Base-by-base conservation (phyloP, 2,888 invertebrate species). In the Caenorhabditis doughertyi region DNA sequence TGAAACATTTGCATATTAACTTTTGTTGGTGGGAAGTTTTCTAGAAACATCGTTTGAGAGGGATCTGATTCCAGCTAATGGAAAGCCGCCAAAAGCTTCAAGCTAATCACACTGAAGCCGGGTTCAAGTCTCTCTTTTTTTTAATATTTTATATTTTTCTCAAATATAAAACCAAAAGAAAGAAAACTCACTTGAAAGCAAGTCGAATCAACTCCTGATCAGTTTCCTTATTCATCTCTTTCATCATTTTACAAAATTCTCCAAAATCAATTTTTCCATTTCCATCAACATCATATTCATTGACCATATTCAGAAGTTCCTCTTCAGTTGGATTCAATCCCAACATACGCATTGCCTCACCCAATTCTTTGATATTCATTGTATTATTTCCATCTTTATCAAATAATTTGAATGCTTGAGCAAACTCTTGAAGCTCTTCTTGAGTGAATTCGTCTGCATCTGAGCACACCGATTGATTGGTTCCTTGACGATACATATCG, bases 191-290 rank as follows among this genome's bases (percentile, higher is more conserved):
- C 90, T 90, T 91, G 85, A 92, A 92, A 11, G 92, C 92, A 21
- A 92, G 81, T 44, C 92, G 89, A 53, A 92, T 92, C 32, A 92
- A 83, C 80, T 91, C 91, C 83, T 92, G 91, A 71, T 92, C 92
- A 18, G 92, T 92, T 79, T 92, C 92, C 77, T 92, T 92, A 82
- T 92, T 92, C 90, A 91, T 92, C 60, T 89, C 92, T 72, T 91
- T 91, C 92, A 91, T 92, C 88, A 89, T 89, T 80, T 91, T 91
- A 83, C 92, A 92, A 79, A 92, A 92, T 60, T 92, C 92, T 13
- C 84, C 89, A 65, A 92, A 92, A 76, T 92, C 92, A 73, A 92
- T 92, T 79, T 91, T 92, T 27, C 92, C 92, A 68, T 92, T 92
- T 23, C 92, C 92, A 79, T 92, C 92, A n/a, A 91, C 89, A 77